phyloP scores from a whole-genome alignment of 1,140 invertebrate species.

The Branchinecta lynchi region DNA sequence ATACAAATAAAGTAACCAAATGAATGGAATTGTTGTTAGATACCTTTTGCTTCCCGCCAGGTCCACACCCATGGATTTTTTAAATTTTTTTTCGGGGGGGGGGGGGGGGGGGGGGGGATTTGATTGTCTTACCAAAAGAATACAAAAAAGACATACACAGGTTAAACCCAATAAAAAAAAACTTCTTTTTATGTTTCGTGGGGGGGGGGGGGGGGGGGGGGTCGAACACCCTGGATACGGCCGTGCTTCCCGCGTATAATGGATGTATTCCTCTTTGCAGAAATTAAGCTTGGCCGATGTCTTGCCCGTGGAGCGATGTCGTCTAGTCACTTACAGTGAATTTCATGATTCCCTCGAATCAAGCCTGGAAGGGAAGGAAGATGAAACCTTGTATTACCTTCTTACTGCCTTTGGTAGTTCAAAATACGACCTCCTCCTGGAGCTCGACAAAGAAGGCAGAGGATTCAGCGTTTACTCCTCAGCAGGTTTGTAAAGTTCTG shows the following conservation, averaged over 20 bases:
- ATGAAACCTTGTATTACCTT: constrained; percentile 38
- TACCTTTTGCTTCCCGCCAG: constrained; percentile 26
- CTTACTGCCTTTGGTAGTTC: constrained; percentile 30
- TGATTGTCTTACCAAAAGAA: no score
- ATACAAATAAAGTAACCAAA: background rate
- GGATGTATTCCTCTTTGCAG: constrained; percentile 25
- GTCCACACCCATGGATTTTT: no score
- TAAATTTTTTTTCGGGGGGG: no score
- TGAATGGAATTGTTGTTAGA: constrained; percentile 21
- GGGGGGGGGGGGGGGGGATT: no score
- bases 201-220: no score
- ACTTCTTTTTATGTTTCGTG: no score
- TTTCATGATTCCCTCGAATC: constrained; percentile 48
- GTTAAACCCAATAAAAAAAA: no score
- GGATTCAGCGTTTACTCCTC: constrained; percentile 43
- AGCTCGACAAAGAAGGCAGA: constrained; percentile 45
- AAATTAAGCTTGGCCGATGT: constrained; percentile 42
- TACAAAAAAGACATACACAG: no score
- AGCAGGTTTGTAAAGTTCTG: no score
- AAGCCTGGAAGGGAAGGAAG: constrained; percentile 46
- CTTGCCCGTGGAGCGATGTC: constrained; percentile 46
- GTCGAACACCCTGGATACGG: constrained; percentile 12
- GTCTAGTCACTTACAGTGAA: constrained; percentile 55
- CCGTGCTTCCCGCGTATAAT: no score
- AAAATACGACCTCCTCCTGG: constrained; percentile 47